Evolutionary conservation across 2,797 vertebrate species (phyloP), one percentile per base, ranked within the genome.

Genomic region (Craterocephalus amniculus): DNA sequence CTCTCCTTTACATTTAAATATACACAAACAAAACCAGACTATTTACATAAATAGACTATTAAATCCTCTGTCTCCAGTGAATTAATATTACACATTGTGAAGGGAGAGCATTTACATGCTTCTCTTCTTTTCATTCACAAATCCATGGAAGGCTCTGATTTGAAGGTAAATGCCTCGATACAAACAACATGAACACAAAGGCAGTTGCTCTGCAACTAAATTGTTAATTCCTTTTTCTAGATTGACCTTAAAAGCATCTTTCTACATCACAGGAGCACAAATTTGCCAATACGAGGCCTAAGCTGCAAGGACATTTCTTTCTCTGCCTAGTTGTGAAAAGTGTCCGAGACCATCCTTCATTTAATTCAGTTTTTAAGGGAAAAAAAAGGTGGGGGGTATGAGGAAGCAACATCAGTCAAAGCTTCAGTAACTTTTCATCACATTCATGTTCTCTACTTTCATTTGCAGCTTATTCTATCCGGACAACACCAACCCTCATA

Each of bases 201-300:
- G 81, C 71, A 90, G 96, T 96, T 96, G 96, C 95, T 96, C 95
- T 96, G 96, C 96, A 97, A 96, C 96, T 89, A 93, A 94, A 90
- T 93, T 77, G 92, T 93, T 89, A 88, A 90, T 92, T 87, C 94
- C 87, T 79, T 84, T 64, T 86, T 85, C 81, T 82, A 27, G 29
- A 63, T 73, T 79, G 83, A n/a, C 20, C 43, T 79, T 65, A 82
- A 79, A 91, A 84, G 61, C 68, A 35, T 72, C 55, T 31, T 38
- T 52, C 57, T 64, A 64, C 62, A 35, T 58, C n/a, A 51, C 6
- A 58, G 20, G 43, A 63, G 38, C 10, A 38, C 54, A 38, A 29
- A 79, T 67, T 72, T 72, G 78, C 56, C 76, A 32, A 79, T 24
- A 66, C 10, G 68, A 49, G 22, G 60, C 22, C 73, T 11, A 78